Conservation (phyloP, 1,140 invertebrate genomes). For the Drosophila miranda region DNA sequence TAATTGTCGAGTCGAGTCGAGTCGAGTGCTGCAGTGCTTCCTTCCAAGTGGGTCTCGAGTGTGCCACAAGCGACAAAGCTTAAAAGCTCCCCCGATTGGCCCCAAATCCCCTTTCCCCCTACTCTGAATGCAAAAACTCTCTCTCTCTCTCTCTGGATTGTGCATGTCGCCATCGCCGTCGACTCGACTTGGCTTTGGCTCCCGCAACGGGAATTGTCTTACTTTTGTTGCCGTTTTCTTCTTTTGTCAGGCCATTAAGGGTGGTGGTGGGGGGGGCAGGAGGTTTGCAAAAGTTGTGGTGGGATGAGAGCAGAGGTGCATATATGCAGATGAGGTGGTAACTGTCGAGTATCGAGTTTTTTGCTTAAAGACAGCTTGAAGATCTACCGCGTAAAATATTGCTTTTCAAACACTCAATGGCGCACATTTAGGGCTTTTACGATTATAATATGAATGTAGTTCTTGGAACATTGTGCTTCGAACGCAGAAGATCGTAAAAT, state of each 20-base stretch:
- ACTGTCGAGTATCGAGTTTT: too few species aligned
- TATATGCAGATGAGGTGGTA: too few species aligned
- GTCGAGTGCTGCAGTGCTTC: conserved; percentile 28
- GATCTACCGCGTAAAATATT: too few species aligned
- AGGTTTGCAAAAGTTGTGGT: neutral
- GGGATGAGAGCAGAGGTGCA: neutral
- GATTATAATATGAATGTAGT: too few species aligned
- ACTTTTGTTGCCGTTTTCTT: conserved; percentile 23
- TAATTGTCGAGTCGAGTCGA: conserved; percentile 53
- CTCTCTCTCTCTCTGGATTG: conserved; percentile 27
- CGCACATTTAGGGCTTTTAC: too few species aligned
- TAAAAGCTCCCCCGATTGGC: conserved; percentile 47
- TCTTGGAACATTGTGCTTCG: too few species aligned
- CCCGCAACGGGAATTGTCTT: conserved; percentile 35
- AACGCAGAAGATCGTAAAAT: too few species aligned
- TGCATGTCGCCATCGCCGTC: conserved; percentile 40
- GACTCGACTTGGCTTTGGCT: conserved; percentile 11
- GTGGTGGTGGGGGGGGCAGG: neutral
- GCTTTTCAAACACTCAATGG: too few species aligned
- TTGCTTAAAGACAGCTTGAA: too few species aligned
- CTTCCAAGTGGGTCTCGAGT: conserved; percentile 41
- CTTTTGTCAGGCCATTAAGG: conserved; percentile 33
- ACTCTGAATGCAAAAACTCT: conserved; percentile 34
- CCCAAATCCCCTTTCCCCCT: conserved; percentile 5
- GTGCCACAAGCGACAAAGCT: conserved; percentile 58